Evolutionary conservation across 2,797 vertebrate species (phyloP).

Genomic region (Brachyrhaphis roseni): DNA sequence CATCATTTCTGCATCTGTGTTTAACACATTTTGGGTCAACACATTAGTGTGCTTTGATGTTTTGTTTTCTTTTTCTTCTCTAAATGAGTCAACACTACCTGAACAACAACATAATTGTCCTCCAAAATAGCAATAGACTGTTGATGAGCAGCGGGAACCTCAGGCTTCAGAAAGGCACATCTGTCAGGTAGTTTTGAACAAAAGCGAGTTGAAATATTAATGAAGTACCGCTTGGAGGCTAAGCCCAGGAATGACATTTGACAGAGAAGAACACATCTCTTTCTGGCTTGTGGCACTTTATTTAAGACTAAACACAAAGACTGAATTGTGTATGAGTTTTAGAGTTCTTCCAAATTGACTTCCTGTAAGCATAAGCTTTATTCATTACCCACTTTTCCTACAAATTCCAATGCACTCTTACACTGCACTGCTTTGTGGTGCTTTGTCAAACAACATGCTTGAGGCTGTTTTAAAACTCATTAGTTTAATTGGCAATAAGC

Average conservation of each 20-base stretch:
- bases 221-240: constrained; percentile 66
- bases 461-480: constrained; percentile 81
- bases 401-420: constrained; percentile 37
- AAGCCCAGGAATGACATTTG: constrained; percentile 69
- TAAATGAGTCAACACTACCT: constrained; percentile 45
- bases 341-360: constrained; percentile 37
- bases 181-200: constrained; percentile 73
- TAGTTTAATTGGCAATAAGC: constrained; percentile 86
- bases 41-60: background rate
- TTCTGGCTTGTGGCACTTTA: constrained; percentile 46
- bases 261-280: constrained; percentile 63
- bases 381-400: constrained; percentile 36
- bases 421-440: constrained; percentile 47
- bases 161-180: constrained; percentile 68
- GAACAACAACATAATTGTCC: constrained; percentile 47
- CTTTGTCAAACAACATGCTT: constrained; percentile 76
- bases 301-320: constrained; percentile 27
- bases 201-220: constrained; percentile 77
- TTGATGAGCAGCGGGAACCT: constrained; percentile 63
- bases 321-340: constrained; percentile 5
- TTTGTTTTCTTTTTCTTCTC: constrained; percentile 5
- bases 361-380: constrained; percentile 47
- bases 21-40: background rate
- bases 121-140: constrained; percentile 66
- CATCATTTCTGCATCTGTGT: background rate